Conservation (phyloP, 1,140 invertebrate genomes). For the Adelges cooleyi region DNA sequence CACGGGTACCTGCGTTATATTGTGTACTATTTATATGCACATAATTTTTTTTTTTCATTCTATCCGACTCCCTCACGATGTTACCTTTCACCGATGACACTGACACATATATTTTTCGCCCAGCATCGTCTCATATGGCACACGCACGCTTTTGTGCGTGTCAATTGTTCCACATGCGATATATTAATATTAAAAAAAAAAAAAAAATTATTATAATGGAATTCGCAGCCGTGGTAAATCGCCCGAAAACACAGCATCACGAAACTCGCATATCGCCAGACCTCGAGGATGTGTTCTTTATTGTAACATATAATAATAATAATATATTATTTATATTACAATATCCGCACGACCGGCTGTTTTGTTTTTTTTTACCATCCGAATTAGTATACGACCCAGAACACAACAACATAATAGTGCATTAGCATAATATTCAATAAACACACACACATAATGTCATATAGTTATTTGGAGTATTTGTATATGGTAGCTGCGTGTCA, state of each 20-base stretch:
- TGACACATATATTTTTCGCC: conserved; percentile 26
- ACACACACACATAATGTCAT: too few relatives aligned
- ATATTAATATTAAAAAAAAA: too few relatives aligned
- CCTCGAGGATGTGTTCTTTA: conserved; percentile 18
- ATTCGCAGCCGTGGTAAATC: conserved; percentile 16
- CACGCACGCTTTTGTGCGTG: conserved; percentile 21
- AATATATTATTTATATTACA: too few relatives aligned
- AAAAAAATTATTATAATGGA: too few relatives aligned
- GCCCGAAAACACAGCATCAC: conserved; percentile 19
- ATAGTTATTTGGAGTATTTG: too few relatives aligned
- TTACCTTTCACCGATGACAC: conserved; percentile 29
- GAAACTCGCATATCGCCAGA: conserved; percentile 2
- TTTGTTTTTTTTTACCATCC: conserved; percentile 18
- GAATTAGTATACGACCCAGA: conserved; percentile 27
- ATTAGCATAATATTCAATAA: too few relatives aligned
- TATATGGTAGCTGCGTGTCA: too few relatives aligned
- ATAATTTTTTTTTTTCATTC: too few relatives aligned
- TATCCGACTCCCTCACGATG: conserved; percentile 12
- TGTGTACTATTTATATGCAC: too few relatives aligned
- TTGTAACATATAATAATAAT: neutral
- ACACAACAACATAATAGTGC: neutral
- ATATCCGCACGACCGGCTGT: conserved; percentile 2
- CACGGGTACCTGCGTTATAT: too few relatives aligned
- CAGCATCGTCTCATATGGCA: conserved; percentile 13
- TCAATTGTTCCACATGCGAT: conserved; percentile 24